These are phyloP conservation scores for Eledona agricola DNA, from an alignment of 2,888 invertebrate species.

Conservation along the genomic window DNA sequence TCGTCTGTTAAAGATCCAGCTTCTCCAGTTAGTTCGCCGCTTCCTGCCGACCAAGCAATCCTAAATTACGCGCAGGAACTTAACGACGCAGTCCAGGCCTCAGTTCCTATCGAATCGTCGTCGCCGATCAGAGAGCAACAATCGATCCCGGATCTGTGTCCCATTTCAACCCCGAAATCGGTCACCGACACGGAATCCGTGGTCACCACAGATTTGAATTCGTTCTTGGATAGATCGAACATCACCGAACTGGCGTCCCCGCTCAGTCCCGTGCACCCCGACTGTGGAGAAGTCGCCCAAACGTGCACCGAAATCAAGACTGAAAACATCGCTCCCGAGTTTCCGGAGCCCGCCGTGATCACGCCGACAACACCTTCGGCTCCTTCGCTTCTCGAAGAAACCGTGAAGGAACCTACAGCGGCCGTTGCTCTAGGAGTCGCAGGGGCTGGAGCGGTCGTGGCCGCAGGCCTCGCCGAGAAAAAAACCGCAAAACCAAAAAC, in stretches of 20 bases:
- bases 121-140: slow-evolving; percentile 19
- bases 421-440: slow-evolving; percentile 42
- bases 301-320: slow-evolving; percentile 46
- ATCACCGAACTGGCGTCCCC: slow-evolving; percentile 49
- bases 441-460: slow-evolving; percentile 50
- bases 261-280: slow-evolving; percentile 41
- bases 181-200: slow-evolving; percentile 42
- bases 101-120: slow-evolving; percentile 12
- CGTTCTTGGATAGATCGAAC: slow-evolving; percentile 49
- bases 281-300: slow-evolving; percentile 37
- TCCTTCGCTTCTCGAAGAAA: slow-evolving; percentile 38
- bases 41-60: slow-evolving; percentile 14
- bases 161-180: slow-evolving; percentile 36
- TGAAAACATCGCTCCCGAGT: slow-evolving; percentile 54
- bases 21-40: slow-evolving; percentile 27
- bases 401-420: slow-evolving; percentile 41
- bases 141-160: slow-evolving; percentile 29
- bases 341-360: slow-evolving; percentile 50
- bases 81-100: slow-evolving; percentile 33
- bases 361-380: slow-evolving; percentile 47
- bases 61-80: slow-evolving; percentile 39
- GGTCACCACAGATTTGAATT: slow-evolving; percentile 47
- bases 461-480: slow-evolving; percentile 48
- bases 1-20: slow-evolving; percentile 58
- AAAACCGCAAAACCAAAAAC: slow-evolving; percentile 50